A percentile compares a stretch with the other conserved stretches of the same genome.
phyloP scores from a whole-genome alignment of 2,888 invertebrate species.

The Steinernema carpocapsae region DNA sequence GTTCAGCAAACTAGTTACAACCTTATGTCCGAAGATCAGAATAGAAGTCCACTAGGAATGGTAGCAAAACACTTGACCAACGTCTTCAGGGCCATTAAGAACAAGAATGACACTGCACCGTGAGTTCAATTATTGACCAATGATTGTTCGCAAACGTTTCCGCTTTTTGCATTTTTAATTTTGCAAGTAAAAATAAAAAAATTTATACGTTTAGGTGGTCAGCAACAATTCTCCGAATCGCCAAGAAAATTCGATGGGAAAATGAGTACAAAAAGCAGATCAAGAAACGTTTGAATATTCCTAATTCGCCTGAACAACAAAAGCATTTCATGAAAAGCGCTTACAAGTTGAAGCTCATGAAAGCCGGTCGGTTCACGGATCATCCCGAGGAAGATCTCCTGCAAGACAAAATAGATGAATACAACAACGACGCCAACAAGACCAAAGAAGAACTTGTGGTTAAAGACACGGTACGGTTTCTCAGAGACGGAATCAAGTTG shows the following conservation, averaged over 20 bases:
- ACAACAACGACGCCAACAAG: not conserved
- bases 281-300: not conserved
- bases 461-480: conserved; percentile 24
- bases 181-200: not conserved
- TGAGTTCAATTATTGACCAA: not conserved
- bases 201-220: conserved; percentile 1
- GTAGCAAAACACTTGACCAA: conserved; percentile 3
- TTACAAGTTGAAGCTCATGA: not conserved
- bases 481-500: conserved; percentile 46
- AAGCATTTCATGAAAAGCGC: not conserved
- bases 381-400: conserved; percentile 20
- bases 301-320: not conserved
- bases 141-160: too few relatives aligned
- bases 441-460: not conserved
- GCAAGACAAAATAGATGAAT: not conserved
- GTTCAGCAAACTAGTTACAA: not conserved
- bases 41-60: not conserved
- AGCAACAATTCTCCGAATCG: not conserved
- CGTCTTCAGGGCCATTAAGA: not conserved
- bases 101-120: conserved; percentile 20
- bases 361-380: conserved; percentile 9
- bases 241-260: conserved; percentile 24
- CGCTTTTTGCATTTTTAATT: too few relatives aligned
- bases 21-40: not conserved
- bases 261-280: conserved; percentile 22